These are phyloP conservation scores for Ptychobarbus kaznakovi DNA, from an alignment of 2,797 vertebrate species.

Conservation along the genomic window DNA sequence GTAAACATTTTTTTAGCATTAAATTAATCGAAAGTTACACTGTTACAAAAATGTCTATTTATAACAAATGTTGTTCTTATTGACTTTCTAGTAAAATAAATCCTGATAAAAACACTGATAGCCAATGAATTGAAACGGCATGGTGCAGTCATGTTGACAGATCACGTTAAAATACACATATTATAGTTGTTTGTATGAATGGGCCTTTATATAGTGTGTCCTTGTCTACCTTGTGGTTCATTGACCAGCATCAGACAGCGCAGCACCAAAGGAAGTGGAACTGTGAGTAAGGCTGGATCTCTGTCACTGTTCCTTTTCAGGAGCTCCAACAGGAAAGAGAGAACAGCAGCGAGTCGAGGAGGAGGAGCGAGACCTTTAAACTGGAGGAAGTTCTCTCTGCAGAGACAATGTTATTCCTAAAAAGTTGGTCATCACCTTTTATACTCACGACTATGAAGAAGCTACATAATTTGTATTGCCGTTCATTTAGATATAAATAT, in stretches of 20 bases:
- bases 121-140: neutral
- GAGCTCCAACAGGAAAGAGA: slow-evolving; percentile 87
- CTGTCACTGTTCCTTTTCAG: slow-evolving; percentile 79
- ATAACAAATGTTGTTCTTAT: neutral
- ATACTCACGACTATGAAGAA: neutral
- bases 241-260: slow-evolving; percentile 89
- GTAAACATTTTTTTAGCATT: neutral
- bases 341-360: slow-evolving; percentile 81
- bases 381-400: slow-evolving; percentile 88
- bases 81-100: neutral
- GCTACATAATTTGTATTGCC: neutral
- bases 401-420: slow-evolving; percentile 13
- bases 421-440: neutral
- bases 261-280: slow-evolving; percentile 83
- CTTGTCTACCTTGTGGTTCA: slow-evolving; percentile 86
- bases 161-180: neutral
- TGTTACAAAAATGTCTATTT: neutral
- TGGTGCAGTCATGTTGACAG: neutral
- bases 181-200: neutral
- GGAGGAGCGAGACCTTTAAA: slow-evolving; percentile 87
- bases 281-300: slow-evolving; percentile 76
- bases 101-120: neutral
- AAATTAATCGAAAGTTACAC: neutral
- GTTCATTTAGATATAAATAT: neutral
- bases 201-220: neutral